phyloP scores from a whole-genome alignment of 2,113 vertebrate species.

The Prunella fulvescens region DNA sequence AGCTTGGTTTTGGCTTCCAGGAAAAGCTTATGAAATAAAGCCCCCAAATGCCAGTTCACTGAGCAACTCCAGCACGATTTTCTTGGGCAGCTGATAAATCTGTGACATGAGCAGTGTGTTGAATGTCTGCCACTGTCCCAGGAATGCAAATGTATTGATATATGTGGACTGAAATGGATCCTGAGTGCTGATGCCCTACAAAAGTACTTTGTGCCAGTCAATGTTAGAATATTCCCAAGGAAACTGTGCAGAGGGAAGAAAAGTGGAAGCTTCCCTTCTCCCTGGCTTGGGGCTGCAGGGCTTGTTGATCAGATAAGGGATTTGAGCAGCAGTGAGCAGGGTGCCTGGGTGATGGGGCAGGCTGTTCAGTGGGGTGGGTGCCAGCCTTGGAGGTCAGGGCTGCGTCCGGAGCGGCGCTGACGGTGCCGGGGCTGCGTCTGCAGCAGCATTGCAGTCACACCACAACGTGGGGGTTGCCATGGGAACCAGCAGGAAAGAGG shows the following conservation, averaged over 20 bases:
- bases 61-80: rapidly evolving
- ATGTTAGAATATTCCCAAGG: background rate
- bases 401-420: background rate
- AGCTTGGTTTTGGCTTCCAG: background rate
- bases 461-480: conserved; percentile 15
- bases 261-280: background rate
- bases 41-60: background rate
- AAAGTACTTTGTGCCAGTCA: background rate
- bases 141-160: background rate
- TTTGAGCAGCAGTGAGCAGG: background rate
- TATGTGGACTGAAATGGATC: background rate
- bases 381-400: background rate
- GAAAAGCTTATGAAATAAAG: background rate
- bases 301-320: background rate
- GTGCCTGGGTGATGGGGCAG: background rate
- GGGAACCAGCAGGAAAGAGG: background rate
- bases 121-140: background rate
- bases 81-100: background rate
- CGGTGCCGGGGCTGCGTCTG: background rate
- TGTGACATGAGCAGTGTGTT: background rate
- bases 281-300: background rate
- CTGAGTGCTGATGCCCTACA: background rate
- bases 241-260: background rate
- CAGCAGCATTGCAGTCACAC: conserved; percentile 40
- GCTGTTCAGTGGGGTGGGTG: rapidly evolving